A percentile compares a stretch with the other conserved stretches of the same genome.
Conservation (phyloP, 2,113 vertebrate genomes). For the Antechinus flavipes region DNA sequence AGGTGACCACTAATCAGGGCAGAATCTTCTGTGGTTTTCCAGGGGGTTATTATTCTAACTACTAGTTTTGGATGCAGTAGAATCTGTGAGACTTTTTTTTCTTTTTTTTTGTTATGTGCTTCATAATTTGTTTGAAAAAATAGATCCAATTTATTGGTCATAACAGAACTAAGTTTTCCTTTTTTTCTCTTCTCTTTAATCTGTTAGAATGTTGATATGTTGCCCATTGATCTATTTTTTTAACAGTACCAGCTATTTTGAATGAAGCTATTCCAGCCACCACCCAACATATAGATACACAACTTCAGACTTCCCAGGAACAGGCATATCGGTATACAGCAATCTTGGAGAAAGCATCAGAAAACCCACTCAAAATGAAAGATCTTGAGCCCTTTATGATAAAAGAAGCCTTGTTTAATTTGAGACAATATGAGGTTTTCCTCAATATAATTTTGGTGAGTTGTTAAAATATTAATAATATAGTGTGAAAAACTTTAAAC, state of each 20-base stretch:
- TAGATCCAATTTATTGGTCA: conserved; percentile 24
- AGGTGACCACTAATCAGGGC: not conserved
- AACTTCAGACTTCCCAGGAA: conserved; percentile 81
- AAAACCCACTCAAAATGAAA: not conserved
- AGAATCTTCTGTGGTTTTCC: not conserved
- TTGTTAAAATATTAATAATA: not conserved
- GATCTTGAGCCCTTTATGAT: conserved; percentile 77
- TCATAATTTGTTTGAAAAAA: conserved; percentile 27
- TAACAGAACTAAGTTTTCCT: conserved; percentile 10
- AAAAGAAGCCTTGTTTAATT: conserved; percentile 90
- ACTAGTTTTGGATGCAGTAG: not conserved
- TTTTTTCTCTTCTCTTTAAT: not conserved
- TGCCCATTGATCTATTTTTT: not conserved
- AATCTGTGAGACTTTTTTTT: conserved; percentile 20
- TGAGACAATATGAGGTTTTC: conserved; percentile 91
- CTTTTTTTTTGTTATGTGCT: not conserved
- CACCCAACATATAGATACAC: conserved; percentile 76
- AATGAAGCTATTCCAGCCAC: conserved; percentile 84
- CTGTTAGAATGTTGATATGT: not conserved
- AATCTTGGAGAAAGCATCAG: conserved; percentile 85
- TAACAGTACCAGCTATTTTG: conserved; percentile 89
- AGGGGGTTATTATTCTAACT: conserved; percentile 11
- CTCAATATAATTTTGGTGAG: conserved; percentile 92
- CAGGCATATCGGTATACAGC: conserved; percentile 88
- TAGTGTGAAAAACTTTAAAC: not conserved